Conservation (phyloP, 2,888 invertebrate species). For the Biston betularia region DNA sequence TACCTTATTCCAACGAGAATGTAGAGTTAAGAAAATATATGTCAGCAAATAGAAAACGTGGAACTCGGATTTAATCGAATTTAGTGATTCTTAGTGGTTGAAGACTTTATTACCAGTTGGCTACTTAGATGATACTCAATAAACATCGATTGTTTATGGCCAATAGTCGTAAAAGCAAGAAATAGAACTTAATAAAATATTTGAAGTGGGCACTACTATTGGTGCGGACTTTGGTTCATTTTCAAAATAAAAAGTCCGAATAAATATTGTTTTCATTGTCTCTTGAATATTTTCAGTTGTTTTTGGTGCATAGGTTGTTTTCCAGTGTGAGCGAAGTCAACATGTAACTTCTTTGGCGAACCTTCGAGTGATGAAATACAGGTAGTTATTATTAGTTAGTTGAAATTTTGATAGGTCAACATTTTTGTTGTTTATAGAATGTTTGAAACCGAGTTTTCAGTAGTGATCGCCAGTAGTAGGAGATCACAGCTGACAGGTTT, state of each 20-base stretch:
- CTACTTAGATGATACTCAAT: slow-evolving; percentile 53
- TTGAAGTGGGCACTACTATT: slow-evolving; percentile 33
- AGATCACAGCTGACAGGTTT: slow-evolving; percentile 38
- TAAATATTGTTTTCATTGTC: too few relatives aligned
- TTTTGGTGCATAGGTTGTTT: too few relatives aligned
- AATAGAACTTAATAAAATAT: slow-evolving; percentile 38
- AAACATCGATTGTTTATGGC: slow-evolving; percentile 55
- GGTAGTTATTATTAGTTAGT: too few relatives aligned
- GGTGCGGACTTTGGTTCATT: slow-evolving; percentile 2
- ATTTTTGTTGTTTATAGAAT: too few relatives aligned
- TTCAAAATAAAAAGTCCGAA: neutral
- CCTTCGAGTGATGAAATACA: too few relatives aligned
- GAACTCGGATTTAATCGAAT: slow-evolving; percentile 38
- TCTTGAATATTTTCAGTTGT: too few relatives aligned
- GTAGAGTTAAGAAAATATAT: neutral
- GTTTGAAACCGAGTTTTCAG: neutral
- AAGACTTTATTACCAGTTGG: slow-evolving; percentile 48
- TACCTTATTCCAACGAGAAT: neutral
- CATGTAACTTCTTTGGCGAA: too few relatives aligned
- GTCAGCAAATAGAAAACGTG: slow-evolving; percentile 1
- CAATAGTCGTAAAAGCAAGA: slow-evolving; percentile 55
- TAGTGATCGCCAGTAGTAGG: slow-evolving; percentile 21
- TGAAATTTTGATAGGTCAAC: too few relatives aligned
- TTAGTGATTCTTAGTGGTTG: slow-evolving; percentile 51
- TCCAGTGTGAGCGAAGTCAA: too few relatives aligned